Conservation (phyloP, 2,113 vertebrate genomes). For the Pangasianodon hypophthalmus region DNA sequence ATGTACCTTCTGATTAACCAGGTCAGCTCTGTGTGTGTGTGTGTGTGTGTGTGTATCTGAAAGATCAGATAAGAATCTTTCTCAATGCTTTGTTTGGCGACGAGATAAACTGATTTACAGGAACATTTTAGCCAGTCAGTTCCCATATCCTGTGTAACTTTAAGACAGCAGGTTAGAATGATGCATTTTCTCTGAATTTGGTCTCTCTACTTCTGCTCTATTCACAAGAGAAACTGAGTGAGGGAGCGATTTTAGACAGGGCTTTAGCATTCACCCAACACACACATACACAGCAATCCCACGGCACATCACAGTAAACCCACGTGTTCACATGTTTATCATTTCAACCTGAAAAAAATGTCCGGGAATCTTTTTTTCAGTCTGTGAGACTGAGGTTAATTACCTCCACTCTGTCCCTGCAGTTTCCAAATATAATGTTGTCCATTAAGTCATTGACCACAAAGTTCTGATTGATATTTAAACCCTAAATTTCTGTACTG, state of each 20-base stretch:
- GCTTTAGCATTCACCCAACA: not conserved
- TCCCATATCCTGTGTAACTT: too few relatives aligned
- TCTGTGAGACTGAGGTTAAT: not conserved
- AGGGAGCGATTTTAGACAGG: too few relatives aligned
- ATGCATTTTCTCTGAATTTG: too few relatives aligned
- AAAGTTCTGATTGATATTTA: not conserved
- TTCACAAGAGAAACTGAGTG: not conserved
- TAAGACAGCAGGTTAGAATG: too few relatives aligned
- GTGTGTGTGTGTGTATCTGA: constrained; percentile 10
- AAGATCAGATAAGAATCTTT: not conserved
- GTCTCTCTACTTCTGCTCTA: not conserved
- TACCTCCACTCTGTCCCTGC: not conserved
- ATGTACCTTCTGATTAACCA: not conserved
- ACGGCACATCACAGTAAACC: too few relatives aligned
- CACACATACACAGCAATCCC: not conserved
- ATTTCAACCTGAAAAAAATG: too few relatives aligned
- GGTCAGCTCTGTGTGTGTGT: not conserved
- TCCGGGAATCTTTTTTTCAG: too few relatives aligned
- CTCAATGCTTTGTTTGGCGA: not conserved
- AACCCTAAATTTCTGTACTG: not conserved
- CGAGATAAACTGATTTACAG: not conserved
- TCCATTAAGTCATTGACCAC: not conserved
- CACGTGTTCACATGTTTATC: not conserved
- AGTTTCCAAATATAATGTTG: not conserved
- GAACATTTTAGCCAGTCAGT: too few relatives aligned